Percentiles rank a stretch among this genome's conserved stretches.
These are phyloP conservation scores for Valencia hispanica DNA, from an alignment of 2,797 vertebrate species.

Conservation along the genomic window DNA sequence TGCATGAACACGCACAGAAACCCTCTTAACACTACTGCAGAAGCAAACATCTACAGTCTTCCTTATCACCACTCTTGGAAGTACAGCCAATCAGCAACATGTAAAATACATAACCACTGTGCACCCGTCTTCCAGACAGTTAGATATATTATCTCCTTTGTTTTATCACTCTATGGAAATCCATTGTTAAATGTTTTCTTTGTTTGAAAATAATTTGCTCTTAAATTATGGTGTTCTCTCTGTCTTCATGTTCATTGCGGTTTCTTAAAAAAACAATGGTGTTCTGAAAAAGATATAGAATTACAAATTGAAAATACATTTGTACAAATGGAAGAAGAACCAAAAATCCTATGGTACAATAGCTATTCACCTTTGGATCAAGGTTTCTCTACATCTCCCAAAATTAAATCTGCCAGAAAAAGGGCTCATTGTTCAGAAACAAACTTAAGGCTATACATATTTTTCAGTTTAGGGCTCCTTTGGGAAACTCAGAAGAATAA, in stretches of 20 bases:
- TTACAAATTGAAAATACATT: neutral
- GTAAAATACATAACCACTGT: neutral
- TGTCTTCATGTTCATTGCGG: neutral
- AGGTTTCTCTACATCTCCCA: neutral
- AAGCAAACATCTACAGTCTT: too few species aligned
- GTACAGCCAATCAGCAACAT: too few species aligned
- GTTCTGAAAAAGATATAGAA: neutral
- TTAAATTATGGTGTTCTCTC: neutral
- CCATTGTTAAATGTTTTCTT: neutral
- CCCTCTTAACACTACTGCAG: too few species aligned
- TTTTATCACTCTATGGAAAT: too few species aligned
- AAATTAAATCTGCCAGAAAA: neutral
- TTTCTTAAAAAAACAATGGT: neutral
- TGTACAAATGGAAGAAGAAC: neutral
- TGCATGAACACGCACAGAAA: too few species aligned
- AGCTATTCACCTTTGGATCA: neutral
- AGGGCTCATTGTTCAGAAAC: neutral
- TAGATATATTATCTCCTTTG: neutral
- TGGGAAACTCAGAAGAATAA: constrained; percentile 26
- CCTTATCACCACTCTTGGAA: too few species aligned
- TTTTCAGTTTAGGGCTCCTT: neutral
- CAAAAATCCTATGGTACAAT: neutral
- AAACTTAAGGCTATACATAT: neutral
- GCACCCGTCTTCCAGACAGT: neutral
- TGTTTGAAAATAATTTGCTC: neutral